These are phyloP conservation scores for Chrysoperla carnea DNA, from an alignment of 1,140 invertebrate species.

Conservation along the genomic window DNA sequence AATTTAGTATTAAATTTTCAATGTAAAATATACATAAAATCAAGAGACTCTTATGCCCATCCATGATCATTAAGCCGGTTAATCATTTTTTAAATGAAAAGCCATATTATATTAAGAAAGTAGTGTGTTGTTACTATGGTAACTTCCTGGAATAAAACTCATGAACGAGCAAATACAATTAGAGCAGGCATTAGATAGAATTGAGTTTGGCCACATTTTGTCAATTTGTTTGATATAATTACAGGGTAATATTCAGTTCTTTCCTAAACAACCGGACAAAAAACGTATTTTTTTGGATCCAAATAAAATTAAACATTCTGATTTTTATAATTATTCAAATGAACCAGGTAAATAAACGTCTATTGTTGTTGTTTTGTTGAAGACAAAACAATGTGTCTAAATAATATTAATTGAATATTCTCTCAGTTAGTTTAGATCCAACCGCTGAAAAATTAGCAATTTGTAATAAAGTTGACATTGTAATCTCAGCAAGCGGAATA, in stretches of 20 bases:
- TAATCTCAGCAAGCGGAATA: slow-evolving; percentile 27
- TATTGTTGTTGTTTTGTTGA: background rate
- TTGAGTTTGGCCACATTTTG: too few species aligned
- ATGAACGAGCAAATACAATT: too few species aligned
- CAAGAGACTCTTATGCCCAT: background rate
- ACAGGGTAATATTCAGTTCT: slow-evolving; percentile 1
- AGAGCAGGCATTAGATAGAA: too few species aligned
- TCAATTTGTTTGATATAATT: slow-evolving; percentile 4
- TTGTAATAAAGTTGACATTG: slow-evolving; percentile 19
- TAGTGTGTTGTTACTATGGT: too few species aligned
- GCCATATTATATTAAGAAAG: too few species aligned
- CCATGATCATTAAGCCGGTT: too few species aligned
- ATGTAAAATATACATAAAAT: slow-evolving; percentile 10
- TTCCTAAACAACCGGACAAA: slow-evolving; percentile 11
- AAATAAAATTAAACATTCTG: background rate
- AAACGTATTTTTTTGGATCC: background rate
- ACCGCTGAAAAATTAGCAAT: slow-evolving; percentile 21
- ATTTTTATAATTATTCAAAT: background rate
- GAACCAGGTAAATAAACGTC: background rate
- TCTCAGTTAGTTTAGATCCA: slow-evolving; percentile 22
- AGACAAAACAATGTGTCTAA: slow-evolving; percentile 1
- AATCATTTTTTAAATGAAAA: too few species aligned
- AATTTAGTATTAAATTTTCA: too few species aligned
- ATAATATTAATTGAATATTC: slow-evolving; percentile 1
- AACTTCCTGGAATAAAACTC: slow-evolving; percentile 8